Evolutionary conservation across 2,888 invertebrate genomes (phyloP), one percentile per base, ranked within the genome.

Genomic region (Limnephilus lunatus): DNA sequence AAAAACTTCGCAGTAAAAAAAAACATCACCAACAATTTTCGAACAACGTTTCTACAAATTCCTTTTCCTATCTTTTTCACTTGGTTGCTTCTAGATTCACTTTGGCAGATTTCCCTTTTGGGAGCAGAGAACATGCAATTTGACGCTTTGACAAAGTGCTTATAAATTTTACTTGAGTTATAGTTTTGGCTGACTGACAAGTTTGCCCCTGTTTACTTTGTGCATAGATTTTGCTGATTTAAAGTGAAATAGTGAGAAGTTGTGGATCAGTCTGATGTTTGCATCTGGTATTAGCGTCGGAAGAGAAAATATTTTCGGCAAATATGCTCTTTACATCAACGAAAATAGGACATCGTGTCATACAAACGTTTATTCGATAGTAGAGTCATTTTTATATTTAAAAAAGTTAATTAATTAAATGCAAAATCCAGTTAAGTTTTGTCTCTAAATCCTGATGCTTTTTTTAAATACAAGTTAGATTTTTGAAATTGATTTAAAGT

Each of bases 271-370:
- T 68, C 68, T n/a, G 68, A 68, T 68, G 68, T 68, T 68, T 68
- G 68, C 68, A 68, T 68, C 68, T 68, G 25, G 68, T 68, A 25
- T 68, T 68, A 68, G 68, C 68, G 68, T 68, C 3, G 68, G 68
- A n/a, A 68, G 68, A n/a, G 68, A 68, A 68, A 68, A 68, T 68
- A n/a, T 68, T 68, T 68, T 68, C 68, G 68, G 68, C 68, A 68
- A 68, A 68, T 68, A 68, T 68, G 68, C 68, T 68, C 68, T 68
- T 68, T 68, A n/a, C 68, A 68, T n/a, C 68, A 68, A 68, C 68
- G 68, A n/a, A 68, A 68, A 68, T 68, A 68, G 68, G 68, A 68
- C 68, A 68, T 68, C 68, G 68, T 68, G 68, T 68, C 68, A 68
- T 68, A 25, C 68, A 7, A 44, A 68, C 68, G 68, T 68, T 68